Base-by-base conservation (phyloP, 2,888 invertebrate genomes). In the Dyspetes luteomarginatus region DNA sequence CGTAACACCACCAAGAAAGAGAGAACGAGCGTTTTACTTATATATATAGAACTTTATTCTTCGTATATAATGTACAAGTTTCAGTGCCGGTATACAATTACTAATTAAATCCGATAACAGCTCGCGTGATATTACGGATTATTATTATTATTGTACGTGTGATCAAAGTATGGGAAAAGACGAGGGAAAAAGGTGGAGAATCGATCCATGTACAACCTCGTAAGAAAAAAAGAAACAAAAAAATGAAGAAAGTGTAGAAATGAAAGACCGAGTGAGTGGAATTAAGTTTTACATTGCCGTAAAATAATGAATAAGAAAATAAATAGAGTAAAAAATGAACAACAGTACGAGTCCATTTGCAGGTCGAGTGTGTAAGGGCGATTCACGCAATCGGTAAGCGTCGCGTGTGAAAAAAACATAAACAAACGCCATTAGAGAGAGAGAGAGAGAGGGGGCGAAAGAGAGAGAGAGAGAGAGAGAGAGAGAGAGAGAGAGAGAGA, bases 381-480 rank as follows among this genome's bases (percentile, higher is more conserved):
- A 22, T 68, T 69, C 77, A 50, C 71, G 71, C 64, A 43, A 56
- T 7, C 22, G n/a, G n/a, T 36, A 50, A 41, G 45, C 56, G 65
- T 78, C 58, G 77, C 77, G 77, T 78, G 77, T 71, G 71, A 78
- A 58, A 78, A n/a, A 71, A 78, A 56, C 64, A 78, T 78, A 71
- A 73, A 69, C 55, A 30, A 64, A 65, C 58, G 15, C 26, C 64
- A 30, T 65, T 41, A 30, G 52, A 68, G 4, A 19, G 22, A 9
- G 19, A 62, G 26, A 48, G 24, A 62, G 60, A 56, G 69, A 15
- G 15, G 28, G n/a, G 3, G 28, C 28, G 26, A 52, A 48, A n/a
- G 43, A 9, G n/a, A 12, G 41, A 64, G 55, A 36, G 48, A 62
- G 55, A 52, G 62, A 19, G 60, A 15, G 15, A 56, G n/a, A 4